Conservation (phyloP, 64 coral and sea anemone genomes). For the Anthopleura sola region DNA sequence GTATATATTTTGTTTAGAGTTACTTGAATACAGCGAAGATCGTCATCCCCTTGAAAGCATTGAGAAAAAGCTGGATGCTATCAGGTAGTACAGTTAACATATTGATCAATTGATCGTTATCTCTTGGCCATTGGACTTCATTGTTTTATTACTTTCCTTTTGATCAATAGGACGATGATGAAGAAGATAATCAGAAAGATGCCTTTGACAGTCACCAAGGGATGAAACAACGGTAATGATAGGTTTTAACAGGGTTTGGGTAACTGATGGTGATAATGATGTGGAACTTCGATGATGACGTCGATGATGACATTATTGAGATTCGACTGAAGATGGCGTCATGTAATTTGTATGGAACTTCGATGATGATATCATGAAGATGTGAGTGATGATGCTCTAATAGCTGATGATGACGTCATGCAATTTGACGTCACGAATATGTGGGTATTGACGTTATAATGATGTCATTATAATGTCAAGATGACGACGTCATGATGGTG, state of each 20-base stretch:
- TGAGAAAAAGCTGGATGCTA: constrained; percentile 46
- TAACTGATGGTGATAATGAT: neutral
- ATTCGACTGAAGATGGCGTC: neutral
- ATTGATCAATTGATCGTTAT: too few relatives aligned
- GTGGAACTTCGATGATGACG: neutral
- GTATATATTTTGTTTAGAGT: constrained; percentile 1
- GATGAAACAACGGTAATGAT: neutral
- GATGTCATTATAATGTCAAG: too few relatives aligned
- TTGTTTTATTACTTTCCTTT: too few relatives aligned
- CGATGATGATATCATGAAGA: too few relatives aligned
- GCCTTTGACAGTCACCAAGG: constrained; percentile 7
- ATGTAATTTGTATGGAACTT: too few relatives aligned
- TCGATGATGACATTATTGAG: too few relatives aligned
- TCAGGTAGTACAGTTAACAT: neutral
- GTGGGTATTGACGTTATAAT: too few relatives aligned
- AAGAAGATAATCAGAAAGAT: constrained; percentile 48
- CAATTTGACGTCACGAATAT: too few relatives aligned
- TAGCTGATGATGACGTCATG: neutral
- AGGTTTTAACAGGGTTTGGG: neutral
- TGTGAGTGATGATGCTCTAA: too few relatives aligned
- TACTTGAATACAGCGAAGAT: constrained; percentile 41
- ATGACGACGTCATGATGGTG: too few relatives aligned
- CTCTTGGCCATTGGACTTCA: too few relatives aligned
- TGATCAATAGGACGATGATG: constrained; percentile 19
- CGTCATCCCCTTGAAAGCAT: constrained; percentile 23